These are phyloP conservation scores for Aleadryas rufinucha DNA, from an alignment of 2,113 vertebrate species.

Conservation along the genomic window DNA sequence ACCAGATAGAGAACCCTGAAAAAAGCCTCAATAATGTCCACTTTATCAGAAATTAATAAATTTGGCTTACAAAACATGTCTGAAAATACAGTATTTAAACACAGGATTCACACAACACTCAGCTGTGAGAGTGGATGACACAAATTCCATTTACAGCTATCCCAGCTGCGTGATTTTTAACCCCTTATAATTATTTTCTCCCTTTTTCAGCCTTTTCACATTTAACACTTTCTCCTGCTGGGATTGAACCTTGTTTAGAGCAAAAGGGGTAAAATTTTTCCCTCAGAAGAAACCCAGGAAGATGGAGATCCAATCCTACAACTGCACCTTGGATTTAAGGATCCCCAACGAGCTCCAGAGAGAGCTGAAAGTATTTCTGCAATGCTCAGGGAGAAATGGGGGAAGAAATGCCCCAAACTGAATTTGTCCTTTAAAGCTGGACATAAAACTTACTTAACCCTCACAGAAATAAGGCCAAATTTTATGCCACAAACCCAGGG, in stretches of 20 bases:
- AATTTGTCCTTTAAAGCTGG: background rate
- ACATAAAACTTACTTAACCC: background rate
- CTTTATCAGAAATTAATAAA: fast-evolving
- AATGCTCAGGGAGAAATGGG: background rate
- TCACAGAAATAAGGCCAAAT: background rate
- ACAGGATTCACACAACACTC: background rate
- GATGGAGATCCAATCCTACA: background rate
- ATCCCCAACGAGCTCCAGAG: background rate
- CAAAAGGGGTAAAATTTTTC: background rate
- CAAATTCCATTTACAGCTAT: background rate
- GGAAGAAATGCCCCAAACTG: background rate
- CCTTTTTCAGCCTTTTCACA: background rate
- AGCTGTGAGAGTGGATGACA: background rate
- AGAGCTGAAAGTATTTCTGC: background rate
- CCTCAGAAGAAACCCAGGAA: background rate
- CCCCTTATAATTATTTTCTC: background rate
- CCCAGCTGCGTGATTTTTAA: background rate
- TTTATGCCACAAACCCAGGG: background rate
- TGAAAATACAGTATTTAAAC: background rate
- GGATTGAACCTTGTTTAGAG: background rate
- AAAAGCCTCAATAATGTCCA: background rate
- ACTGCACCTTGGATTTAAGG: background rate
- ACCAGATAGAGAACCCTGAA: background rate
- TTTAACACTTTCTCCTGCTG: background rate
- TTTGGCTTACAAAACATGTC: background rate